Evolutionary conservation across 2,797 vertebrate species (phyloP).

Genomic region (Antennarius maculatus): DNA sequence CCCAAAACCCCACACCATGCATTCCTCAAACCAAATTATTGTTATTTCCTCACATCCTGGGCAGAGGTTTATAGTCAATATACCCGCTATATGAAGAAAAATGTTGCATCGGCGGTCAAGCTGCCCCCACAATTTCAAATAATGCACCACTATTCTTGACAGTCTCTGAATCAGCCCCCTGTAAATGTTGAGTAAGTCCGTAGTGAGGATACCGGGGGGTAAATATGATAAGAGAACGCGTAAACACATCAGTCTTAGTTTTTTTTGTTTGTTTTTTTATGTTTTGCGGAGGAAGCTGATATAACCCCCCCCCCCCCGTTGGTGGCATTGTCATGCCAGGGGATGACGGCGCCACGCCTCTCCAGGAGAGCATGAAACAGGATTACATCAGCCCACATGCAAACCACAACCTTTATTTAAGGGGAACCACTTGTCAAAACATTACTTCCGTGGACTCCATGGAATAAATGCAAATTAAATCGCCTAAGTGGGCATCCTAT

Average conservation of each 20-base stretch:
- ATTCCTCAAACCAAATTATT: constrained; percentile 62
- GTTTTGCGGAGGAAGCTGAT: constrained; percentile 67
- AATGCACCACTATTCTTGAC: constrained; percentile 57
- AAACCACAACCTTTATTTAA: constrained; percentile 59
- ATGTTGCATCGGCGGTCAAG: constrained; percentile 40
- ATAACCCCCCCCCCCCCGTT: constrained; percentile 64
- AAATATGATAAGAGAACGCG: constrained; percentile 71
- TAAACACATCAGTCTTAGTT: constrained; percentile 78
- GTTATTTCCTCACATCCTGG: constrained; percentile 58
- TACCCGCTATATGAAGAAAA: constrained; percentile 67
- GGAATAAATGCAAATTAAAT: neutral
- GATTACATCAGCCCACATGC: constrained; percentile 75
- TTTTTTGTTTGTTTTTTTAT: constrained; percentile 2
- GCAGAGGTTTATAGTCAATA: constrained; percentile 57
- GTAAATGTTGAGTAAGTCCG: constrained; percentile 54
- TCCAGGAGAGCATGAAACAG: constrained; percentile 76
- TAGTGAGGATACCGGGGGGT: constrained; percentile 56
- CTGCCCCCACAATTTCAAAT: constrained; percentile 62
- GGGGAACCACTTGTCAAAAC: constrained; percentile 54
- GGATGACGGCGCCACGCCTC: constrained; percentile 71
- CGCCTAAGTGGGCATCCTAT: neutral
- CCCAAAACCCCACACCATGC: constrained; percentile 26
- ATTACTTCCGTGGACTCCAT: constrained; percentile 18
- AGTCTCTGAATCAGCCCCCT: constrained; percentile 55
- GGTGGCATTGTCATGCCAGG: constrained; percentile 76